Evolutionary conservation across 2,113 vertebrate genomes (phyloP), one percentile per base, ranked within the genome.

Genomic region (Calidris pygmaea): DNA sequence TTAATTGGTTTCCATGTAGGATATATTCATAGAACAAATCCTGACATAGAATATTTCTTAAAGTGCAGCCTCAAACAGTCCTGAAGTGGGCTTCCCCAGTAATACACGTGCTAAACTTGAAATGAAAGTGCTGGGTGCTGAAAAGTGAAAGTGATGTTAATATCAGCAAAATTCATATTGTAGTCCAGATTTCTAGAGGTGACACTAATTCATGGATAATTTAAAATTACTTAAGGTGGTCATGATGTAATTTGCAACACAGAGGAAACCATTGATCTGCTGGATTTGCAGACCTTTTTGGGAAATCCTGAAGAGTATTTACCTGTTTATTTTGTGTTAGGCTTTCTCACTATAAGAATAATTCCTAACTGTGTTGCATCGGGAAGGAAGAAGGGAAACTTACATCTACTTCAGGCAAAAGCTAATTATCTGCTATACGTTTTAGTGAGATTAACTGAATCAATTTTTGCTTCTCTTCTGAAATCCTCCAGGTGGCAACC

Each of bases 401-500:
- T 75, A 5, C 5, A 41, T 65, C 10, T 91, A 6, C 29, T 79
- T 84, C 13, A 23, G 39, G 24, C 30, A 65, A 29, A 68, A 62
- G 77, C 30, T 45, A 27, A 58, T 56, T 7, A n/a, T 7, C 19
- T 0, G 1, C 39, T 68, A 0, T 39, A 6, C 2, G 0, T 56
- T 72, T 48, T 9, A 67, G 14, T 65, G 53, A 73, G 35, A 32
- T 48, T 37, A 50, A n/a, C 56, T 4, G 47, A 70, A 72, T 67
- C 1, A 20, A 1, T 59, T 85, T 82, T 72, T 90, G 67, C 68
- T 93, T 90, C 41, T 85, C 93, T 81, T 60, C 53, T 53, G 12
- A 52, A 62, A 60, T 95, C 97, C 97, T 97, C 92, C 89, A 97
- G 97, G 93, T 97, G 97, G 96, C 97, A 97, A 17, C 87, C 85